Base-by-base conservation (phyloP, 1,140 invertebrate species). In the Adoxophyes honmai region DNA sequence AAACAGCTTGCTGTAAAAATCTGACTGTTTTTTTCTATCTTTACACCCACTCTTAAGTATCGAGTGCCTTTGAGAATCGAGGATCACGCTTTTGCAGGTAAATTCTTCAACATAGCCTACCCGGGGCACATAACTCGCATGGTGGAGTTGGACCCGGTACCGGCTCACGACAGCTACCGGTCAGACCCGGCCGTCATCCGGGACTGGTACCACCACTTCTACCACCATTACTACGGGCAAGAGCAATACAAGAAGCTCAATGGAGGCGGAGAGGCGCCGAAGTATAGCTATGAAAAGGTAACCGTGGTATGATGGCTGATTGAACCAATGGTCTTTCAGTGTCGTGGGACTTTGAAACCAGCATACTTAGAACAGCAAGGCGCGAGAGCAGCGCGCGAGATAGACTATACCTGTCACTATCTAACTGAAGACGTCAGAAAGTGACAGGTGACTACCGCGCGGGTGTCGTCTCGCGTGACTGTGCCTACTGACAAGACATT, bases 231-330 rank as follows among this genome's bases (percentile, higher is more conserved):
- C 53, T 84, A 80, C n/a, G 55, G 68, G 0, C 66, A 72, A 1
- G 60, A 64, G 0, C 59, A 53, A 9, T 78, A 74, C 37, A 13
- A 11, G 0, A 85, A 72, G 52, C 64, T 70, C 8, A 73, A 73
- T 2, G 53, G 59, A 0, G 61, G 62, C 0, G 4, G 51, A 4
- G 70, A 78, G 1, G 75, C 78, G 0, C 81, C 81, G 0, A 72
- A 63, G 14, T 84, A 84, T 58, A 78, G 59, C 18, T 73, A 73
- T 16, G 68, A 81, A 14, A 63, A 78, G 66, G 81, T 84, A 57
- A 21, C n/a, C 5, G 66, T 69, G n/a, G 15, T 73, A 67, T 37
- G 60, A 62, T 16, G 56, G 66, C 36, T 54, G 73, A 4, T 62
- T 63, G 52, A 58, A 60, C 4, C 4, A 34, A 5, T 9, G 4